Percentiles rank a stretch among this genome's conserved stretches.
Evolutionary conservation across 2,797 vertebrate species (phyloP).

Genomic region (Lepilemur ruficaudatus): DNA sequence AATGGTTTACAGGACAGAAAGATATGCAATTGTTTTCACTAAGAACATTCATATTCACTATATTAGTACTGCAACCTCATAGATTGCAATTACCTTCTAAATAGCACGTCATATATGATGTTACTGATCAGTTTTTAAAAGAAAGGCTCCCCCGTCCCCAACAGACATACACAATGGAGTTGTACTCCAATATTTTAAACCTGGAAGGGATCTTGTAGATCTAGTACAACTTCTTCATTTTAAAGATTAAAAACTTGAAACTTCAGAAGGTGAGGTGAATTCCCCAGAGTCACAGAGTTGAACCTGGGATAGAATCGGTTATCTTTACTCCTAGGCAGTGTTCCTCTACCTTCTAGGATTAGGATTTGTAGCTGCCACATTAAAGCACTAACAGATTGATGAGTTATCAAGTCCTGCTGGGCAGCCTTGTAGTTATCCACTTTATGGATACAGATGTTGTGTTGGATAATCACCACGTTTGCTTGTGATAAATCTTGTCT

Average conservation of each 20-base stretch:
- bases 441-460: not conserved
- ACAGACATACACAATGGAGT: not conserved
- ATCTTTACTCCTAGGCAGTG: not conserved
- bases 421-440: not conserved
- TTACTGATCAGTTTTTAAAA: not conserved
- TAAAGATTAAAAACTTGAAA: slow-evolving; percentile 5
- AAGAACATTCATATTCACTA: not conserved
- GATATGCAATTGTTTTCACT: slow-evolving; percentile 19
- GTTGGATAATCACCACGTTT: not conserved
- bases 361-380: not conserved
- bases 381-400: not conserved
- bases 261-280: not conserved
- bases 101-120: not conserved
- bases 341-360: not conserved
- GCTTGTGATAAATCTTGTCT: not conserved
- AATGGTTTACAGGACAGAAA: not conserved
- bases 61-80: not conserved
- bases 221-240: not conserved
- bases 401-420: not conserved
- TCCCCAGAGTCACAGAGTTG: not conserved
- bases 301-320: not conserved
- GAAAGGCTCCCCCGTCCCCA: not conserved
- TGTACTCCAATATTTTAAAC: not conserved
- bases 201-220: not conserved
- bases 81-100: not conserved